Base-by-base conservation (phyloP, 1,140 invertebrate genomes). In the Pseudoatta argentina region DNA sequence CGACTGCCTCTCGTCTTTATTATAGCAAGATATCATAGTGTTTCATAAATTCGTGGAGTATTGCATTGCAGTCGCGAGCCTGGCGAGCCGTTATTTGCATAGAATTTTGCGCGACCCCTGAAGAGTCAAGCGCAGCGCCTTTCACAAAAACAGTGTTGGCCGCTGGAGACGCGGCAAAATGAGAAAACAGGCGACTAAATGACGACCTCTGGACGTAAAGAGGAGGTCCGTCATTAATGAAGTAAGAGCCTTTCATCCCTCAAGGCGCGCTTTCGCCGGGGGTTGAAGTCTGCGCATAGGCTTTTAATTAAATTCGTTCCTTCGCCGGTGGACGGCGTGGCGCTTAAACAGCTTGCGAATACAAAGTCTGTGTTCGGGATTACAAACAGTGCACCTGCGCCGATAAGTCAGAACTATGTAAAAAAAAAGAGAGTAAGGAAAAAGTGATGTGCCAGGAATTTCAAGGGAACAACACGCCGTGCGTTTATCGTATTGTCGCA, bases 221-320 rank as follows among this genome's bases (percentile, higher is more conserved):
- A 79, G 55, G 24, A 48, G 66, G 21, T 53, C 48, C 77, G 55
- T 86, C 85, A 86, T 86, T 86, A 86, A 86, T 81, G 85, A 81
- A 81, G 77, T 86, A 82, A 81, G 85, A 71, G 44, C 83, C 76
- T 86, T 86, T 81, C 63, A 81, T 61, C 63, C 51, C 27, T 21
- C 34, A 55, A 27, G 55, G 14, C 16, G 48, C 34, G 67, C 79
- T n/a, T 48, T 21, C 55, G 14, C 24, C 39, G 34, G 3, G 18
- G 79, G n/a, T 48, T 79, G 30, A 67, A 79, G 77, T 12, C 8
- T n/a, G 77, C 76, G 61, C 77, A 61, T 55, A 44, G 69, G n/a
- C 39, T 83, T 83, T 83, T 83, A 83, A 83, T 83, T 83, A 83
- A 83, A 83, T 83, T 83, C 69, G 69, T 83, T 83, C 39, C 55